phyloP scores from a whole-genome alignment of 2,113 vertebrate species.

The Nycticorax nycticorax region DNA sequence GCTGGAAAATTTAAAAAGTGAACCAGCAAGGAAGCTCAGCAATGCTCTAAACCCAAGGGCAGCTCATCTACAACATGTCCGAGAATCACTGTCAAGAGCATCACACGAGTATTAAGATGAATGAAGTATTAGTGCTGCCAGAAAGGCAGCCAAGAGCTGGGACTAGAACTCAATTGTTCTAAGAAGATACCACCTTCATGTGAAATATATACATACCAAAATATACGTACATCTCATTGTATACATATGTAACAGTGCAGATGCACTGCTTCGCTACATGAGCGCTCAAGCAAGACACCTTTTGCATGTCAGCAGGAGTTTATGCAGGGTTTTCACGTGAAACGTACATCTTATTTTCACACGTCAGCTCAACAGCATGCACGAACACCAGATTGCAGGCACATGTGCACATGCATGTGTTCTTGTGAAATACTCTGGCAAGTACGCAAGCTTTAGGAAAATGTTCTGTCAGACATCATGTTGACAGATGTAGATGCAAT shows the following conservation, averaged over 20 bases:
- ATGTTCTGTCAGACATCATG: constrained; percentile 53
- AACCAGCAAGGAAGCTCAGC: not conserved
- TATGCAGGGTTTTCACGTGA: not conserved
- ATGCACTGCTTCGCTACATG: not conserved
- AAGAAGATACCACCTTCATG: not conserved
- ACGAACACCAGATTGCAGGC: constrained; percentile 34
- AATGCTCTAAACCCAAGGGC: not conserved
- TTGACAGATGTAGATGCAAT: constrained; percentile 57
- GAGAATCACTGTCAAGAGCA: not conserved
- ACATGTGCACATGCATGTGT: constrained; percentile 37
- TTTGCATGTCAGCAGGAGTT: constrained; percentile 10
- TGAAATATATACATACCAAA: not conserved
- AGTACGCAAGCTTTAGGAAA: constrained; percentile 40
- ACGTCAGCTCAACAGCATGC: not conserved
- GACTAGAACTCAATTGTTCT: not conserved
- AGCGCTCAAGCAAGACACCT: constrained; percentile 1
- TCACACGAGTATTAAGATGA: not conserved
- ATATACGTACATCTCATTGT: not conserved
- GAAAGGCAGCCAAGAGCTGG: not conserved
- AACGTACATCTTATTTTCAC: constrained; percentile 26
- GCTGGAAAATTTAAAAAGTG: not conserved
- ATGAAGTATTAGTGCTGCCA: not conserved
- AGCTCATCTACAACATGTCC: not conserved
- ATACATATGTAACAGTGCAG: not conserved
- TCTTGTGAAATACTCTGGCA: constrained; percentile 55